Evolutionary conservation across 2,888 invertebrate species (phyloP).

Genomic region (Sinhomidia bicolor): DNA sequence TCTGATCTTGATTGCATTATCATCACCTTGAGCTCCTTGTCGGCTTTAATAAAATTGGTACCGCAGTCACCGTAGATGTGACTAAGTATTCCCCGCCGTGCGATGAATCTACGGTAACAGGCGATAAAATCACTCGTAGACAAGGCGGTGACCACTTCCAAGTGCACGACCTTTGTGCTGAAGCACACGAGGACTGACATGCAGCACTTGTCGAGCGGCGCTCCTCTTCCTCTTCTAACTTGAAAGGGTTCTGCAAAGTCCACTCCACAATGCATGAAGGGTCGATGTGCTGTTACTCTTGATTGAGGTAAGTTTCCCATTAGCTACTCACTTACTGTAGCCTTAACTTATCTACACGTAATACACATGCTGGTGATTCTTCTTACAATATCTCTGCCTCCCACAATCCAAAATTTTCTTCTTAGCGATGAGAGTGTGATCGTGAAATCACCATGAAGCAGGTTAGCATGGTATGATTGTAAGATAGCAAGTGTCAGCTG

Average conservation of each 20-base stretch:
- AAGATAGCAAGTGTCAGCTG: neutral
- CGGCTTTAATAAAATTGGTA: slow-evolving; percentile 10
- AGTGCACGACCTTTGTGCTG: neutral
- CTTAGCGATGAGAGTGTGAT: neutral
- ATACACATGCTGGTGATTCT: slow-evolving; percentile 16
- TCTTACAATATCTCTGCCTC: neutral
- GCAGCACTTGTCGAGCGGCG: neutral
- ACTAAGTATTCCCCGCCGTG: neutral
- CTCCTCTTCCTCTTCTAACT: neutral
- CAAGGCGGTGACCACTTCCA: neutral
- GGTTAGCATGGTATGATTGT: neutral
- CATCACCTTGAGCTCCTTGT: neutral
- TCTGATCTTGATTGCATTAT: neutral
- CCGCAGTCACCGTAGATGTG: slow-evolving; percentile 26
- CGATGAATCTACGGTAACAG: slow-evolving; percentile 38
- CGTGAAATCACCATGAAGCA: slow-evolving; percentile 32
- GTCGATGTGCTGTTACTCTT: neutral
- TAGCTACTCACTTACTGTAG: neutral
- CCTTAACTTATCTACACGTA: neutral
- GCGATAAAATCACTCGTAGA: slow-evolving; percentile 20
- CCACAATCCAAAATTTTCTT: slow-evolving; percentile 40
- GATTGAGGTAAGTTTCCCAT: slow-evolving; percentile 1
- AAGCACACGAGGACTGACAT: slow-evolving; percentile 18
- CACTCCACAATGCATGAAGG: neutral
- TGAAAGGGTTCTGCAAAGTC: slow-evolving; percentile 44